A percentile compares a stretch with the other conserved stretches of the same genome.
phyloP scores from a whole-genome alignment of 2,113 vertebrate species.

The Mastomys coucha region DNA sequence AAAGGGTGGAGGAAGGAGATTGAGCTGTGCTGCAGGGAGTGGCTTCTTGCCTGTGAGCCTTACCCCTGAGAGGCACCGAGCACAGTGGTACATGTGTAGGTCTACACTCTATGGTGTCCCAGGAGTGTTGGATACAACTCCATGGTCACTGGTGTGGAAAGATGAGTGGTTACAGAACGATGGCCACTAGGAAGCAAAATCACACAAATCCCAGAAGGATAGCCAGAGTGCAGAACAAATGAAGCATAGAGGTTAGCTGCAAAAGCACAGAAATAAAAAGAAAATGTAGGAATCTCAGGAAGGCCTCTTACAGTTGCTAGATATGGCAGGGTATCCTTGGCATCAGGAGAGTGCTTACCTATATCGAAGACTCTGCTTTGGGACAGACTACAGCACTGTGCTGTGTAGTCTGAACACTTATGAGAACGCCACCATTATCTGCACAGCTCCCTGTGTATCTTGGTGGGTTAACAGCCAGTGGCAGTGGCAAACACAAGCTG shows the following conservation, averaged over 20 bases:
- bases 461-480: not conserved
- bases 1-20: not conserved
- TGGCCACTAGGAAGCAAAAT: not conserved
- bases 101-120: not conserved
- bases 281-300: fast-evolving
- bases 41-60: not conserved
- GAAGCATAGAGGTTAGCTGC: not conserved
- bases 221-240: not conserved
- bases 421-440: fast-evolving
- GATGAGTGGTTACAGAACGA: not conserved
- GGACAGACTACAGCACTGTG: not conserved
- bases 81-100: fast-evolving
- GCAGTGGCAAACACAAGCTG: not conserved
- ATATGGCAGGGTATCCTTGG: fast-evolving
- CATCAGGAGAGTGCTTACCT: fast-evolving
- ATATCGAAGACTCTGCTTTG: fast-evolving
- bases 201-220: not conserved
- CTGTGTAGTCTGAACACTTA: fast-evolving
- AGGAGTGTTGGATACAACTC: not conserved
- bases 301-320: fast-evolving
- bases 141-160: not conserved
- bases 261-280: not conserved
- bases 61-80: not conserved
- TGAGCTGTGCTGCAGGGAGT: fast-evolving
- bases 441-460: not conserved